Evolutionary conservation across 1,140 invertebrate species (phyloP).

Genomic region (Drosophila ohnishii): DNA sequence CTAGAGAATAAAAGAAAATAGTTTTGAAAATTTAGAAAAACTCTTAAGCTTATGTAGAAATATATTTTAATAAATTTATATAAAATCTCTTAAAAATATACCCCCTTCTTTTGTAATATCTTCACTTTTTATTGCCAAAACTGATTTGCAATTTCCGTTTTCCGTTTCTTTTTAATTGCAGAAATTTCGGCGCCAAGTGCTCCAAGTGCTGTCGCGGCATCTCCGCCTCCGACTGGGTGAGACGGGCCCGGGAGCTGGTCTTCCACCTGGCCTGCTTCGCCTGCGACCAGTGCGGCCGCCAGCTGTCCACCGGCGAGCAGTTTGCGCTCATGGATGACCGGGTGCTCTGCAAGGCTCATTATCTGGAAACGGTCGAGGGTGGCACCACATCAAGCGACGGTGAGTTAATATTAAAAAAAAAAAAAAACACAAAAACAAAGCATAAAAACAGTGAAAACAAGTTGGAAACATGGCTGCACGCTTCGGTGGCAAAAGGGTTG

Average conservation of each 20-base stretch:
- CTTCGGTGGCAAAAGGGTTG: conserved; percentile 61
- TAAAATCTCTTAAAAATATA: not conserved
- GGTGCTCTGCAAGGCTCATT: conserved; percentile 97
- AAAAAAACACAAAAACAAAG: conserved; percentile 3
- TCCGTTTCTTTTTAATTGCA: conserved; percentile 84
- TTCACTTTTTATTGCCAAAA: conserved; percentile 2
- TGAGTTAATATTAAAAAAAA: conserved; percentile 81
- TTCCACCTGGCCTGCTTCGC: conserved; percentile 99
- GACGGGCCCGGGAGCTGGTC: conserved; percentile 95
- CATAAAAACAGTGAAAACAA: conserved; percentile 50
- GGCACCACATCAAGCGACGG: conserved; percentile 94
- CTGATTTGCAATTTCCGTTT: conserved; percentile 54
- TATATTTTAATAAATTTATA: not conserved
- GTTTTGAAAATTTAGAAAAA: rapidly evolving
- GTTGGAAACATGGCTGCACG: conserved; percentile 61
- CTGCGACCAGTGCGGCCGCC: conserved; percentile 98
- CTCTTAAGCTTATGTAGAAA: not conserved
- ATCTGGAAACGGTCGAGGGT: conserved; percentile 96
- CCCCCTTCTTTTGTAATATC: not conserved
- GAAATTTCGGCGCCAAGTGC: conserved; percentile 98
- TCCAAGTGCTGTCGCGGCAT: conserved; percentile 96
- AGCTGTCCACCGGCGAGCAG: conserved; percentile 98
- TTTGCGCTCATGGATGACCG: conserved; percentile 97
- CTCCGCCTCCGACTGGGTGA: conserved; percentile 97
- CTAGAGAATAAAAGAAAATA: too few species aligned